phyloP scores from a whole-genome alignment of 1,140 invertebrate species.

The Drosophila bocqueti region DNA sequence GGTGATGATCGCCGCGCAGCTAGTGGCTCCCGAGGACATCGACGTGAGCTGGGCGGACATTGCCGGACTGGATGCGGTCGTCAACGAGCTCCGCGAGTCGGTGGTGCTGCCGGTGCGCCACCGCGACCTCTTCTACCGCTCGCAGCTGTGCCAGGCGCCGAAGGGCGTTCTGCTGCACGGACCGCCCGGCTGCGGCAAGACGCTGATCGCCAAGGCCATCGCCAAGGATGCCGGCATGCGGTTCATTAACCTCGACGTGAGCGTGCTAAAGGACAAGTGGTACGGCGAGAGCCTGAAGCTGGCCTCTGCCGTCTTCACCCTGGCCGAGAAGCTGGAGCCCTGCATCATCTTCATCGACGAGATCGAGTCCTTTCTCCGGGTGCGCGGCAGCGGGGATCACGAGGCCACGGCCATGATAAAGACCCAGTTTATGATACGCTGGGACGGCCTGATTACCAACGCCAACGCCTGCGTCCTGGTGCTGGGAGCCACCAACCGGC shows the following conservation, averaged over 20 bases:
- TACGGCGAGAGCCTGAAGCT: conserved; percentile 99
- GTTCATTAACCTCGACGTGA: conserved; percentile 98
- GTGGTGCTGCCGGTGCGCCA: conserved; percentile 96
- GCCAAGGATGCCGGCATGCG: conserved; percentile 96
- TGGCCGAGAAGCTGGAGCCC: conserved; percentile 96
- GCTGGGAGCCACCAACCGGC: conserved; percentile 94
- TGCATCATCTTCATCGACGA: conserved; percentile 98
- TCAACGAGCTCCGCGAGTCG: conserved; percentile 95
- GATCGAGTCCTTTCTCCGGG: conserved; percentile 98
- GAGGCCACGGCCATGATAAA: conserved; percentile 99
- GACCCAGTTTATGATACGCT: conserved; percentile 94
- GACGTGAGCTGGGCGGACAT: conserved; percentile 95
- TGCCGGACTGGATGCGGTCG: conserved; percentile 94
- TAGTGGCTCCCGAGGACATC: conserved; percentile 95
- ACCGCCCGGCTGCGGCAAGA: conserved; percentile 97
- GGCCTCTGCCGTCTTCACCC: conserved; percentile 96
- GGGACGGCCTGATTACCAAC: conserved; percentile 94
- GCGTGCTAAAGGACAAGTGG: conserved; percentile 98
- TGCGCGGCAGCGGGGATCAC: conserved; percentile 94
- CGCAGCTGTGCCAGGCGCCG: conserved; percentile 94
- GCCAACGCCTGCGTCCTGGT: conserved; percentile 88
- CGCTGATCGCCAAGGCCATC: conserved; percentile 97
- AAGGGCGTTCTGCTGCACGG: conserved; percentile 96
- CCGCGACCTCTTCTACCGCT: conserved; percentile 93
- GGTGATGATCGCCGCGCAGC: conserved; percentile 96